phyloP scores from a whole-genome alignment of 2,888 invertebrate species.

The Hanleya hanleyi region DNA sequence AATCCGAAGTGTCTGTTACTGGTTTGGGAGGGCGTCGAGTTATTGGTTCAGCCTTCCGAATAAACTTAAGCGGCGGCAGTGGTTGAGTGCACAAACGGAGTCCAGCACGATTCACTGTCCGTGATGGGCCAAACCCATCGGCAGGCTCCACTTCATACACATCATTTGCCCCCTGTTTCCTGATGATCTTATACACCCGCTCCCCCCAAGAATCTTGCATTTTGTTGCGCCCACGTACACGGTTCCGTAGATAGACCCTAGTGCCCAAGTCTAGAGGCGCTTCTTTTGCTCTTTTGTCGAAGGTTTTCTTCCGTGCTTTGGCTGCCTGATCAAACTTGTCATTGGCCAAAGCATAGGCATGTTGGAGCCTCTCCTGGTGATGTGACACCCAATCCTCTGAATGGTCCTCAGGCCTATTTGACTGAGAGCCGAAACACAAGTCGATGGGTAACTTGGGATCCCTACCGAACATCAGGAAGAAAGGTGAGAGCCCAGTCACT shows the following conservation, averaged over 20 bases:
- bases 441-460: background rate
- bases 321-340: background rate
- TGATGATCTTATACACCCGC: background rate
- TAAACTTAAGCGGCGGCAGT: too few relatives aligned
- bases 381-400: background rate
- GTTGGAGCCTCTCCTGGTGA: background rate
- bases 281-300: background rate
- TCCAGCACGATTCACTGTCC: background rate
- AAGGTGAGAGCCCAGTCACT: constrained; percentile 1
- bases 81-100: background rate
- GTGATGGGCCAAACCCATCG: background rate
- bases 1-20: too few relatives aligned
- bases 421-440: background rate
- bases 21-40: too few relatives aligned
- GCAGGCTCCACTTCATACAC: background rate
- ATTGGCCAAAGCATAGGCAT: background rate
- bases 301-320: background rate
- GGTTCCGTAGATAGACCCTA: background rate
- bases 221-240: background rate
- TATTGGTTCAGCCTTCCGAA: too few relatives aligned
- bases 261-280: background rate
- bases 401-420: background rate
- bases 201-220: constrained; percentile 1
- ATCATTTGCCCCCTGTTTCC: background rate
- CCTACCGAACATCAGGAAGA: constrained; percentile 8